phyloP scores from a whole-genome alignment of 2,797 vertebrate species.

The Peromyscus melanophrys region DNA sequence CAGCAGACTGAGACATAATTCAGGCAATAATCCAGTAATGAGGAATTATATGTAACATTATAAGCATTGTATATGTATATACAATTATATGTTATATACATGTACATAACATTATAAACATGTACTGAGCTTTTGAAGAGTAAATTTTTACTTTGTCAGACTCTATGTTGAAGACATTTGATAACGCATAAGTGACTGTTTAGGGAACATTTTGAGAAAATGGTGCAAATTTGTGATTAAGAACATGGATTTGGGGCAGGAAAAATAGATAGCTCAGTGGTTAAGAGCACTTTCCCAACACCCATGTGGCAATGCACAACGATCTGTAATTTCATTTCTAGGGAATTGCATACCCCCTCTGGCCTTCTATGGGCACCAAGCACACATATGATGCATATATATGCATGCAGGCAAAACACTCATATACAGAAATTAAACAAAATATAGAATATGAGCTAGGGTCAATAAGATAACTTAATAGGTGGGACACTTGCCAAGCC shows the following conservation, averaged over 20 bases:
- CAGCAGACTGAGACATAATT: neutral
- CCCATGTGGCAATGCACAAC: neutral
- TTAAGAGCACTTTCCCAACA: neutral
- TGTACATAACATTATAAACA: neutral
- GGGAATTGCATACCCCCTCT: no score
- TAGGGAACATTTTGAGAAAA: conserved; percentile 5
- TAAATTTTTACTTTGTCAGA: neutral
- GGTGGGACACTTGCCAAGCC: neutral
- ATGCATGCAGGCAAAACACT: neutral
- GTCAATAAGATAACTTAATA: neutral
- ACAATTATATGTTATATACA: no score
- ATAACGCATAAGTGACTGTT: neutral
- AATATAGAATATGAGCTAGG: neutral
- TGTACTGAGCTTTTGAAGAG: neutral
- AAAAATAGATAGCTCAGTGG: neutral
- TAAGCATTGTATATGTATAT: neutral
- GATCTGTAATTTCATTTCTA: neutral
- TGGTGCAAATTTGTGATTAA: neutral
- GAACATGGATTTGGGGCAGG: neutral
- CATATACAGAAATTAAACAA: neutral
- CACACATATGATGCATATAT: neutral
- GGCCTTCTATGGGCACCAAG: neutral
- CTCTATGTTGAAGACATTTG: neutral
- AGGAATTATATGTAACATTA: neutral
- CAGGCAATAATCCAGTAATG: neutral